These are phyloP conservation scores for Reinhardtius hippoglossoides DNA, from an alignment of 2,113 vertebrate genomes.

Conservation along the genomic window DNA sequence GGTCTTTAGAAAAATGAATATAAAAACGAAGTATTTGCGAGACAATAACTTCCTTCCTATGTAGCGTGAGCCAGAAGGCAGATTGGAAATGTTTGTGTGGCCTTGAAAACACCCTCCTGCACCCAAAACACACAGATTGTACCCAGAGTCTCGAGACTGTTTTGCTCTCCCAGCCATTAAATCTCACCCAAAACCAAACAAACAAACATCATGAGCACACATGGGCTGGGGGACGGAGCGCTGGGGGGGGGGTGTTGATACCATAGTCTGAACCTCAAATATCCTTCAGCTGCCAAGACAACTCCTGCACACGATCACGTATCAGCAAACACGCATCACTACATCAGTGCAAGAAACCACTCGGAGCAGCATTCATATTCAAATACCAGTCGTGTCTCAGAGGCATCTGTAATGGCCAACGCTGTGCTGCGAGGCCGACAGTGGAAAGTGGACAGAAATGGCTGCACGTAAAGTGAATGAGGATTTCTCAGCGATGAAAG, in stretches of 20 bases:
- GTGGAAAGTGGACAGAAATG: constrained; percentile 47
- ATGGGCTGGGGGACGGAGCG: constrained; percentile 31
- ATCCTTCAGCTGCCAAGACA: constrained; percentile 19
- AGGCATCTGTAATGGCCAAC: constrained; percentile 27
- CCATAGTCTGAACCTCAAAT: constrained; percentile 29
- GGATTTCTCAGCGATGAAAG: constrained; percentile 45
- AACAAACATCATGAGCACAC: constrained; percentile 59
- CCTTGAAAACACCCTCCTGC: constrained; percentile 45
- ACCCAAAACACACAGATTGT: constrained; percentile 49
- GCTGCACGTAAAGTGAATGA: constrained; percentile 50
- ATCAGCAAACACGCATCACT: constrained; percentile 5
- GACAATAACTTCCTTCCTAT: constrained; percentile 10
- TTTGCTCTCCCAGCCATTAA: constrained; percentile 44
- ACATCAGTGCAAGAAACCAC: constrained; percentile 32
- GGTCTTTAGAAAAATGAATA: not conserved
- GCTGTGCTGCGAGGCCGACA: constrained; percentile 20
- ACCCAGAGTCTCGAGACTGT: constrained; percentile 21
- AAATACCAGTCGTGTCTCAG: constrained; percentile 42
- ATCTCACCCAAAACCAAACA: constrained; percentile 55
- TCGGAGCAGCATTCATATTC: constrained; percentile 37
- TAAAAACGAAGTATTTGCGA: not conserved
- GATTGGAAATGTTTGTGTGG: constrained; percentile 39
- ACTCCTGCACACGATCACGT: not conserved
- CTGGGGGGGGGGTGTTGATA: not conserved
- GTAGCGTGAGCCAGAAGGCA: constrained; percentile 15